Percentiles rank a stretch among this genome's conserved stretches.
These are phyloP conservation scores for Pituophis catenifer DNA, from an alignment of 2,113 vertebrate species.

Conservation along the genomic window DNA sequence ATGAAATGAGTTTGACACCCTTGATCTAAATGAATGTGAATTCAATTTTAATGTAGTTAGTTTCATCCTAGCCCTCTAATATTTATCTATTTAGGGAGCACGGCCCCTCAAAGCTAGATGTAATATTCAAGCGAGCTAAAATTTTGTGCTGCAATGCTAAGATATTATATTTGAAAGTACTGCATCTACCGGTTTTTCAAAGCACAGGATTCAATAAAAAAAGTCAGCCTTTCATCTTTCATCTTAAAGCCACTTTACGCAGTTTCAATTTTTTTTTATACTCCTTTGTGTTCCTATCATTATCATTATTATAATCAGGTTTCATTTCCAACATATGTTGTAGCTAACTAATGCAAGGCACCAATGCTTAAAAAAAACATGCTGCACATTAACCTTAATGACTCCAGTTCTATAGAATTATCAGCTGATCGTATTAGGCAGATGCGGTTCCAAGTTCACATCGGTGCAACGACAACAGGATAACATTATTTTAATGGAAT, in stretches of 20 bases:
- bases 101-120: not conserved
- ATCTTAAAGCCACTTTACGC: not conserved
- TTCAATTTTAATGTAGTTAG: not conserved
- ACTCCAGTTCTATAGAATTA: conserved; percentile 23
- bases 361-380: conserved; percentile 31
- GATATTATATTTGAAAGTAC: not conserved
- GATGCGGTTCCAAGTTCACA: conserved; percentile 48
- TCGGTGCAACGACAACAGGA: conserved; percentile 64
- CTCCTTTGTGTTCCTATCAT: conserved; percentile 42
- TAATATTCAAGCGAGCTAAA: not conserved
- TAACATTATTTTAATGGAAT: conserved; percentile 62
- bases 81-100: not conserved
- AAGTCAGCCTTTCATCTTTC: conserved; percentile 17
- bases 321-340: conserved; percentile 57
- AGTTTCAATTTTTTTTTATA: conserved; percentile 16
- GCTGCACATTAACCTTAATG: conserved; percentile 63
- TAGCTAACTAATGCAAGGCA: conserved; percentile 3
- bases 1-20: too few species aligned
- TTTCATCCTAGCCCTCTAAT: not conserved
- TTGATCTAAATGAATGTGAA: not conserved
- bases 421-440: conserved; percentile 52
- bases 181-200: not conserved
- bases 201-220: conserved; percentile 19
- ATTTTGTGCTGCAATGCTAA: not conserved
- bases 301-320: conserved; percentile 40